Evolutionary conservation across 2,888 invertebrate genomes (phyloP).

Genomic region (Macrophya annulata): DNA sequence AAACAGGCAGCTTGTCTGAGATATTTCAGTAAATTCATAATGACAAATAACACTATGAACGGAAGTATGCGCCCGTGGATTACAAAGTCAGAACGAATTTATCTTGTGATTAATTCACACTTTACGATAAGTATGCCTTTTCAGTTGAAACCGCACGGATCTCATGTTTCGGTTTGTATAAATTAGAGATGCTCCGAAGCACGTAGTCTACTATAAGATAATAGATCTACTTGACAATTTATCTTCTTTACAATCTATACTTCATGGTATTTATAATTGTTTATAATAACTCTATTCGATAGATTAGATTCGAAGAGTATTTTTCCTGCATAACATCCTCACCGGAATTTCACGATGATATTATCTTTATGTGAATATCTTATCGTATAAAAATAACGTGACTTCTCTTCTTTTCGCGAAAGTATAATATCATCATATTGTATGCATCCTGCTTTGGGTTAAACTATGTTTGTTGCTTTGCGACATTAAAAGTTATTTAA

Average conservation of each 20-base stretch:
- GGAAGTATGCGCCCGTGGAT: neutral
- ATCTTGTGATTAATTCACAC: neutral
- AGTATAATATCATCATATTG: neutral
- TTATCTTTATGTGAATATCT: neutral
- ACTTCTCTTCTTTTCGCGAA: neutral
- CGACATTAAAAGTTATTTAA: neutral
- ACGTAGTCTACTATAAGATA: neutral
- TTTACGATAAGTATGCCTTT: neutral
- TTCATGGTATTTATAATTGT: neutral
- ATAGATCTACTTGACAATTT: neutral
- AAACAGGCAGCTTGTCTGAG: neutral
- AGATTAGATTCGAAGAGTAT: neutral
- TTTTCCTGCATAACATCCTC: neutral
- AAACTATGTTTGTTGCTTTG: neutral
- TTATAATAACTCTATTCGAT: neutral
- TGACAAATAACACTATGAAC: neutral
- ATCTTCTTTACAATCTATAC: neutral
- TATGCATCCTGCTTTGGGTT: neutral
- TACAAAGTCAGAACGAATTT: neutral
- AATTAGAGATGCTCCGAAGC: constrained; percentile 15
- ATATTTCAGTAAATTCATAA: neutral
- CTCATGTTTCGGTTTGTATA: constrained; percentile 1
- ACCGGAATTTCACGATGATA: neutral
- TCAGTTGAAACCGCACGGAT: neutral
- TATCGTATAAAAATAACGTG: neutral